A percentile compares a stretch with the other conserved stretches of the same genome.
Evolutionary conservation across 1,140 invertebrate genomes (phyloP).

Genomic region (Drosophila equinoxialis): DNA sequence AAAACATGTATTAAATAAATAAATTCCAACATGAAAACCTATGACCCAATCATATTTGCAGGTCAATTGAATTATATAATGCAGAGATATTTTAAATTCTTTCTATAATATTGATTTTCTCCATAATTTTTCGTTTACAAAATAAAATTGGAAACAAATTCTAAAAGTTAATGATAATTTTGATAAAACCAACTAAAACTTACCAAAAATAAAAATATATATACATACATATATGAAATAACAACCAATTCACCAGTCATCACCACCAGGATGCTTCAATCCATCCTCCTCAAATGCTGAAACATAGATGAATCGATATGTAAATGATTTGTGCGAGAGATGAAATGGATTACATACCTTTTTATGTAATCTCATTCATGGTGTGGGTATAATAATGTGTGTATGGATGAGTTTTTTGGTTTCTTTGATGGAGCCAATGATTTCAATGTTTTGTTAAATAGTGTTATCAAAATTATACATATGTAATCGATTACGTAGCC

Average conservation of each 20-base stretch:
- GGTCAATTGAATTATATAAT: too few relatives aligned
- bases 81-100: too few relatives aligned
- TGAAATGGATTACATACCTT: constrained; percentile 2
- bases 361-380: neutral
- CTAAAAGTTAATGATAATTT: too few relatives aligned
- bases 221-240: neutral
- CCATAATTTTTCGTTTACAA: too few relatives aligned
- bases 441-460: constrained; percentile 2
- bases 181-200: neutral
- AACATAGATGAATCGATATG: neutral
- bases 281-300: neutral
- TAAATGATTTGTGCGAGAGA: neutral
- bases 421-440: neutral
- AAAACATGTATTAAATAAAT: too few relatives aligned
- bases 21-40: too few relatives aligned
- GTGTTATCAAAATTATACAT: constrained; percentile 42
- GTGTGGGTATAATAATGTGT: too few relatives aligned
- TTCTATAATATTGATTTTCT: too few relatives aligned
- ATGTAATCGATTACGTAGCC: constrained; percentile 75
- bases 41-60: too few relatives aligned
- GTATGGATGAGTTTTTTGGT: too few relatives aligned
- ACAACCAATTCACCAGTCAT: neutral
- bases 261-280: neutral
- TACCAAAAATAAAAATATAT: neutral
- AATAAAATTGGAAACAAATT: too few relatives aligned